Base-by-base conservation (phyloP, 2,888 invertebrate species). In the Synanthedon myopaeformis region DNA sequence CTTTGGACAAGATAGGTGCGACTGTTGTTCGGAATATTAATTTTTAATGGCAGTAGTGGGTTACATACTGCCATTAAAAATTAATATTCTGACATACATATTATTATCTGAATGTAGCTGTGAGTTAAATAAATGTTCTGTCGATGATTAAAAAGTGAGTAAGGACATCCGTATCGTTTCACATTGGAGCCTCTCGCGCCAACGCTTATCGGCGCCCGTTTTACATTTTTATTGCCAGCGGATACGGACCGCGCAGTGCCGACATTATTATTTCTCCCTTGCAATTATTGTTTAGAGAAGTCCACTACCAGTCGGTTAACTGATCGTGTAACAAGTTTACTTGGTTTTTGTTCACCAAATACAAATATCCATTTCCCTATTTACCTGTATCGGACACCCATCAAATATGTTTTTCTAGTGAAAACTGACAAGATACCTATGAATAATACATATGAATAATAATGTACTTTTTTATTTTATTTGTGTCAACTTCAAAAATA, bases 221-320 rank as follows among this genome's bases (percentile, higher is more conserved):
- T 87, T 84, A 85, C 86, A 87, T 87, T 86, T 87, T 85, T 86
- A 86, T 85, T 86, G 83, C 85, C 73, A 83, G 76, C 86, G 85
- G 86, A 85, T 85, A 84, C 82, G 76, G 78, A 65, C 82, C 74
- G 78, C 78, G 79, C 76, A 74, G 73, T 73, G 74, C 72, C 72
- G 79, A 75, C 81, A 79, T 82, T 85, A 82, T 84, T 86, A 82
- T 85, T 85, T 82, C 83, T 82, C 73, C 78, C 75, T 70, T 65
- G 77, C 82, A 83, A 85, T 86, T 84, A 86, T 83, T 84, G 85
- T 80, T 82, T 82, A 82, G 81, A 81, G 75, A 73, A 79, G 74
- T 72, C 70, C 70, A 17, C 14, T 28, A 14, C 35, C 28, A 35
- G 35, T 19, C 35, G 14, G 5, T 11, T 8, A 17, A 17, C 19